Evolutionary conservation across 2,888 invertebrate genomes (phyloP).

Genomic region (Tipula vernalis): DNA sequence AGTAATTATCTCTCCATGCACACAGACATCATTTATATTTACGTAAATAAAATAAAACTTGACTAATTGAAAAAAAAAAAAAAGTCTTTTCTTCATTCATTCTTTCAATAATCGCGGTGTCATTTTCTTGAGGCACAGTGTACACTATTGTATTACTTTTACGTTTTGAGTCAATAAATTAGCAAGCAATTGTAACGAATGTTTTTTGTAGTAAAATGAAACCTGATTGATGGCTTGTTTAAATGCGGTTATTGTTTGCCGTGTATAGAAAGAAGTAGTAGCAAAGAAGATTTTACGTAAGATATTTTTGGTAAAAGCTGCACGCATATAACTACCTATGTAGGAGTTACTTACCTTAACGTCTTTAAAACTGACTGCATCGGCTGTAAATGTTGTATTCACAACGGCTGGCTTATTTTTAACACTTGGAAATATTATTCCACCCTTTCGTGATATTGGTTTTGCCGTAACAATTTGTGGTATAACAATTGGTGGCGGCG

Average conservation of each 20-base stretch:
- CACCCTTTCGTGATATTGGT: conserved; percentile 52
- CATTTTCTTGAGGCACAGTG: background rate
- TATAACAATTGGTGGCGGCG: conserved; percentile 22
- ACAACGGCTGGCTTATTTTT: conserved; percentile 80
- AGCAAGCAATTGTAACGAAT: background rate
- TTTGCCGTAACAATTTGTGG: conserved; percentile 22
- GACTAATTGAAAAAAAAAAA: background rate
- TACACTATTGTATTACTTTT: background rate
- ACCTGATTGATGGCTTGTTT: background rate
- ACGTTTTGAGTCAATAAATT: background rate
- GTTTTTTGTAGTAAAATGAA: background rate
- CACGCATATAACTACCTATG: background rate
- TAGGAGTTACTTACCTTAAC: conserved; percentile 53
- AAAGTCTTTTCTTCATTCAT: background rate
- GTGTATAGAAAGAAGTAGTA: background rate
- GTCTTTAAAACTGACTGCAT: conserved; percentile 64
- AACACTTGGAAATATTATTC: conserved; percentile 81
- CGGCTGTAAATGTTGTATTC: conserved; percentile 70
- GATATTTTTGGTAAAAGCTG: background rate
- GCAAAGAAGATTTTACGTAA: background rate
- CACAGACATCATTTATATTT: background rate
- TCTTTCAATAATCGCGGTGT: background rate
- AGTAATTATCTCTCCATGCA: background rate
- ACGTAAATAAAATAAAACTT: background rate
- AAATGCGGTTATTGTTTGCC: background rate